Evolutionary conservation across 2,113 vertebrate genomes (phyloP).

Genomic region (Salvator merianae): DNA sequence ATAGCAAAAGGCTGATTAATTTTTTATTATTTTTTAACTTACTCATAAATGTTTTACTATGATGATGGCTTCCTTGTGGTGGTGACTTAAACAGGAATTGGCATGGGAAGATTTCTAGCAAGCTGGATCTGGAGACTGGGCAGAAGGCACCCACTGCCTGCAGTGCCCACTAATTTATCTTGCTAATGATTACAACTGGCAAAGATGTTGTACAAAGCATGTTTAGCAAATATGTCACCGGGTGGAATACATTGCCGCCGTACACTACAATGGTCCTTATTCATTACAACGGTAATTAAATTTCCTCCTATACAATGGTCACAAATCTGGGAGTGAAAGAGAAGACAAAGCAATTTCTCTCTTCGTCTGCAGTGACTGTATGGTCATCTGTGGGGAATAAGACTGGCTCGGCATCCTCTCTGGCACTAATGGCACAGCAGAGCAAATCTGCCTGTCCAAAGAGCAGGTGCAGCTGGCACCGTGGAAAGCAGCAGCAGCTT

Average conservation of each 20-base stretch:
- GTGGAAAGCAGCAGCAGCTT: too few relatives aligned
- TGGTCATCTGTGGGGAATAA: neutral
- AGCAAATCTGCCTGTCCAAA: too few relatives aligned
- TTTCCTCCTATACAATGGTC: neutral
- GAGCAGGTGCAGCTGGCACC: too few relatives aligned
- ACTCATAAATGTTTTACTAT: conserved; percentile 68
- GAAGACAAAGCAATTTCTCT: fast-evolving
- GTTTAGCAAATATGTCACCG: neutral
- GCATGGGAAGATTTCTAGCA: conserved; percentile 4
- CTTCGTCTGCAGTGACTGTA: fast-evolving
- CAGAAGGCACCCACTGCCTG: neutral
- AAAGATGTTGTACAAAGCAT: conserved; percentile 31
- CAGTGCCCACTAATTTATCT: conserved; percentile 6
- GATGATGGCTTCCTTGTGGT: conserved; percentile 28
- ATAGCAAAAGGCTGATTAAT: conserved; percentile 70
- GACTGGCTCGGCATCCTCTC: neutral
- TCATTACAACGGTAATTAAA: conserved; percentile 27
- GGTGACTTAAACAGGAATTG: conserved; percentile 24
- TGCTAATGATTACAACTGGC: conserved; percentile 31
- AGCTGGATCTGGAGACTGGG: neutral
- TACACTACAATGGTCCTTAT: conserved; percentile 7
- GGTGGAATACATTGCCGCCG: neutral
- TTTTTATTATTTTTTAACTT: conserved; percentile 73
- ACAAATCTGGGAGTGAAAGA: neutral
- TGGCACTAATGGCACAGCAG: neutral